Conservation (phyloP, 2,888 invertebrate genomes). For the Eumerus sabulonum region DNA sequence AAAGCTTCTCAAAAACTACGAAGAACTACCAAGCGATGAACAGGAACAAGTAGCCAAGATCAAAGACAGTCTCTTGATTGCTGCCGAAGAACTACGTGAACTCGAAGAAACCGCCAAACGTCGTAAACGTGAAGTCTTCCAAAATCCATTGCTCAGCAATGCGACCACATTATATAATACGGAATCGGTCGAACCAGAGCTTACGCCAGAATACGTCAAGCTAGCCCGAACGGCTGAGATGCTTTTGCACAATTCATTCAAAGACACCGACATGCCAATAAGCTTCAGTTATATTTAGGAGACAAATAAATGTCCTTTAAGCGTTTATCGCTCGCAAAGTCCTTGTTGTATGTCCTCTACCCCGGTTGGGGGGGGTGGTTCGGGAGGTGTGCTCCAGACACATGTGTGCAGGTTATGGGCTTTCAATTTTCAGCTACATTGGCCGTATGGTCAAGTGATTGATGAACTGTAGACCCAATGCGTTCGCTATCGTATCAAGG, state of each 20-base stretch:
- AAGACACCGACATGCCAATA: slow-evolving; percentile 7
- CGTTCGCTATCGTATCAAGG: slow-evolving; percentile 9
- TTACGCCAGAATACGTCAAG: slow-evolving; percentile 45
- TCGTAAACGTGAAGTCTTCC: slow-evolving; percentile 23
- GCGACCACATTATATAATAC: not conserved
- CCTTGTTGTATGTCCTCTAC: no score
- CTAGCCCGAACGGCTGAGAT: slow-evolving; percentile 49
- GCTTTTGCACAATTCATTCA: slow-evolving; percentile 47
- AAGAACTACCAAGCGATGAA: slow-evolving; percentile 73
- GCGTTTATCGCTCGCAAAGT: slow-evolving; percentile 22
- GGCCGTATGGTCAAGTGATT: slow-evolving; percentile 66
- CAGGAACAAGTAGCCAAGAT: slow-evolving; percentile 71
- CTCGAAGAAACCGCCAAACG: slow-evolving; percentile 19
- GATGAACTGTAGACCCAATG: slow-evolving; percentile 52
- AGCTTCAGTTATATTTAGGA: not conserved
- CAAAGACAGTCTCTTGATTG: slow-evolving; percentile 72
- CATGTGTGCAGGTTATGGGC: slow-evolving; percentile 65
- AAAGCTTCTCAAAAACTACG: slow-evolving; percentile 75
- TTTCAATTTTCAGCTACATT: slow-evolving; percentile 68
- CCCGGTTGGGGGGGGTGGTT: no score
- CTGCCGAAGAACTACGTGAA: slow-evolving; percentile 23
- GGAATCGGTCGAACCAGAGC: not conserved
- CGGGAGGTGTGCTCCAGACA: slow-evolving; percentile 55
- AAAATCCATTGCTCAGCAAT: slow-evolving; percentile 2
- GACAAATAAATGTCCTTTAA: slow-evolving; percentile 11